phyloP scores from a whole-genome alignment of 2,888 invertebrate genomes.

The Erebia ligea region DNA sequence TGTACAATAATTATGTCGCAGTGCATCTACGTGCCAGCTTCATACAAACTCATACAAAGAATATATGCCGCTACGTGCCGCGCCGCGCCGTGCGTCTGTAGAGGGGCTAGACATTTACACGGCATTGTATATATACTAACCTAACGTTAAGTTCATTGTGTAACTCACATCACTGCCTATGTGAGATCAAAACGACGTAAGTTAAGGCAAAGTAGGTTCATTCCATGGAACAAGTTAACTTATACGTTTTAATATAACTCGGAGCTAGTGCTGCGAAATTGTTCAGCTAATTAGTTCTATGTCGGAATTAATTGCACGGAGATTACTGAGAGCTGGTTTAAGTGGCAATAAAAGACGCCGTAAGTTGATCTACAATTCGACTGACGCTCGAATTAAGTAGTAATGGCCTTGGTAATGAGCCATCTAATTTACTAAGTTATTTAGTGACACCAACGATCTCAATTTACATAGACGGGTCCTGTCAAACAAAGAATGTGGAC shows the following conservation, averaged over 20 bases:
- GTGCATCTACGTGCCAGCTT: too few species aligned
- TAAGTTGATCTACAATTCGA: constrained; percentile 13
- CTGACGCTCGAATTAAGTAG: constrained; percentile 7
- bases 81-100: too few species aligned
- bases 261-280: constrained; percentile 2
- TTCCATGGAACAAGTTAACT: not conserved
- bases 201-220: not conserved
- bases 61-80: too few species aligned
- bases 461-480: too few species aligned
- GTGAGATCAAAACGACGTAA: too few species aligned
- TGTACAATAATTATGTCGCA: too few species aligned
- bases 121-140: too few species aligned
- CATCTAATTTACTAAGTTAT: constrained; percentile 7
- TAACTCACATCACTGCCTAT: too few species aligned
- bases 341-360: constrained; percentile 20
- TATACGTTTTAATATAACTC: constrained; percentile 21
- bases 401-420: constrained; percentile 9
- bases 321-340: constrained; percentile 20
- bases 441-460: not conserved
- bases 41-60: too few species aligned
- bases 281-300: constrained; percentile 19
- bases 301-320: constrained; percentile 21
- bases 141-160: too few species aligned
- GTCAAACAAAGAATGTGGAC: too few species aligned
- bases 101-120: too few species aligned